Evolutionary conservation across 2,888 invertebrate species (phyloP).

Genomic region (Sipha maydis): DNA sequence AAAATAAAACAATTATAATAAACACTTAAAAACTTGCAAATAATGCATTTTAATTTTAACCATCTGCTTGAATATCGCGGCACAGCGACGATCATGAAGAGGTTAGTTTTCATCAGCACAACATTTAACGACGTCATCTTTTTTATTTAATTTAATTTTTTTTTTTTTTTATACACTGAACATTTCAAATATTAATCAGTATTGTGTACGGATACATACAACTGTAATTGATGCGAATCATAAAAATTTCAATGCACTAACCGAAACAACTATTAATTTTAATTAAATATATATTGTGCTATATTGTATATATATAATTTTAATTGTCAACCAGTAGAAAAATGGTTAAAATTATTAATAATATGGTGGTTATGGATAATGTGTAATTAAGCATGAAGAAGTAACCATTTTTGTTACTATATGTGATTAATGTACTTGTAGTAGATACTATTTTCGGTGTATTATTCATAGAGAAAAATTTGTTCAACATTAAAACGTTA

Average conservation of each 20-base stretch:
- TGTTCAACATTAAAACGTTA: no score
- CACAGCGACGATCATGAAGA: background rate
- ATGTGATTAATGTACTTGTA: background rate
- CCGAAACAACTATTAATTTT: no score
- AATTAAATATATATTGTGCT: no score
- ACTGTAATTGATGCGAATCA: background rate
- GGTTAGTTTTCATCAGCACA: background rate
- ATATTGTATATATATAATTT: no score
- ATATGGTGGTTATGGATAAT: no score
- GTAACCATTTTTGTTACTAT: no score
- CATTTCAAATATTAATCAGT: background rate
- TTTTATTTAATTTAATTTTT: background rate
- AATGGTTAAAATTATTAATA: no score
- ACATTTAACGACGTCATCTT: background rate
- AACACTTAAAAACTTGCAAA: constrained; percentile 19
- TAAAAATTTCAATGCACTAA: no score
- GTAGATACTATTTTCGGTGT: background rate
- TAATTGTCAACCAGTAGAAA: no score
- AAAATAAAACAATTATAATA: background rate
- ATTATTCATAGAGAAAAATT: no score
- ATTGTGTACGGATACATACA: background rate
- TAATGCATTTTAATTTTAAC: constrained; percentile 32
- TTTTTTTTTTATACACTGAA: background rate
- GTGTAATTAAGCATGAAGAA: no score
- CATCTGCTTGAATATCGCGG: background rate